Conservation (phyloP, 2,113 vertebrate species). For the Pseudopodoces humilis region DNA sequence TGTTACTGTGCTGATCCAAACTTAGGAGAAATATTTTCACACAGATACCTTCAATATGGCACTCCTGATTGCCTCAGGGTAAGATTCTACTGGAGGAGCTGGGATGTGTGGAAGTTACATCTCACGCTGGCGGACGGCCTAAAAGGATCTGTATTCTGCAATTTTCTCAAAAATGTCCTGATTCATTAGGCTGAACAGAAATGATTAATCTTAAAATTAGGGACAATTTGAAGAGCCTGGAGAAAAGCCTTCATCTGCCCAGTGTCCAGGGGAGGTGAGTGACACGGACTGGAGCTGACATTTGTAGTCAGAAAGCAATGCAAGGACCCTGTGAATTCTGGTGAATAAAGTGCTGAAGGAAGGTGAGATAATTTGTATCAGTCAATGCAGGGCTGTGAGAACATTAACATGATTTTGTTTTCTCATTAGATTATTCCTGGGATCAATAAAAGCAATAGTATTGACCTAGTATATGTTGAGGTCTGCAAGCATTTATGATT, state of each 20-base stretch:
- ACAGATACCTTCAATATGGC: neutral
- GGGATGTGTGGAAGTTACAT: neutral
- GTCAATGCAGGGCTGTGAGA: neutral
- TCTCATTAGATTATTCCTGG: neutral
- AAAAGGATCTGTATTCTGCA: neutral
- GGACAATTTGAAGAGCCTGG: neutral
- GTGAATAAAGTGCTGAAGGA: neutral
- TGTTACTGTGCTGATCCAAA: neutral
- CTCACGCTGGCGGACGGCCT: neutral
- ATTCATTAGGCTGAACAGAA: neutral
- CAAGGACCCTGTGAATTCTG: neutral
- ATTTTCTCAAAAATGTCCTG: neutral
- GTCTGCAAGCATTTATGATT: constrained; percentile 26
- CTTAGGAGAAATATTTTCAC: neutral
- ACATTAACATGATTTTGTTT: constrained; percentile 8
- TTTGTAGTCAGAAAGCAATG: neutral
- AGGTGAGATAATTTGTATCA: neutral
- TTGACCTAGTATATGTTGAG: neutral
- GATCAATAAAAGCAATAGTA: constrained; percentile 32
- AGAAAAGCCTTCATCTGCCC: neutral
- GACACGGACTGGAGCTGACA: neutral
- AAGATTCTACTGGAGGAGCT: neutral
- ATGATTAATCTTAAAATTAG: neutral
- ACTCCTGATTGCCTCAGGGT: neutral
- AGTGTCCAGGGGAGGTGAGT: neutral